Evolutionary conservation across 2,113 vertebrate species (phyloP).

Genomic region (Aythya baeri): DNA sequence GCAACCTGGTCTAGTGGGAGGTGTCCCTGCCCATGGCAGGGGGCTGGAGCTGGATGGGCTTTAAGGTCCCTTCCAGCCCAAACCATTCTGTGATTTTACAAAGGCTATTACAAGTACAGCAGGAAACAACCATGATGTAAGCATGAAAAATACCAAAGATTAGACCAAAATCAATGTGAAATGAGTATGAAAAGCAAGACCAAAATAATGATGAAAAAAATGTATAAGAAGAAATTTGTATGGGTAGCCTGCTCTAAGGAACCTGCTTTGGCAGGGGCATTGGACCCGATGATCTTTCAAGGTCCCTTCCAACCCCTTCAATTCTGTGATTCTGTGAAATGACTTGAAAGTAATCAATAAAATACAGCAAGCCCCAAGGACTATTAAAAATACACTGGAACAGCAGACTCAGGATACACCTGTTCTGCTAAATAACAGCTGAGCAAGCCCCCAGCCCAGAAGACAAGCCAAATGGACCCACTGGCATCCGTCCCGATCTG

Average conservation of each 20-base stretch:
- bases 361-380: not conserved
- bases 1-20: too few relatives aligned
- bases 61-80: too few relatives aligned
- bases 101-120: not conserved
- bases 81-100: too few relatives aligned
- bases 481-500: not conserved
- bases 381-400: not conserved
- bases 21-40: too few relatives aligned
- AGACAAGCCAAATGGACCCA: fast-evolving
- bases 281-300: too few relatives aligned
- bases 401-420: not conserved
- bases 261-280: too few relatives aligned
- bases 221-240: not conserved
- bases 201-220: not conserved
- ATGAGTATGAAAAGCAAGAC: not conserved
- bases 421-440: not conserved
- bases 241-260: too few relatives aligned
- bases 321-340: not conserved
- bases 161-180: not conserved
- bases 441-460: not conserved
- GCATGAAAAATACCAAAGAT: not conserved
- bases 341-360: not conserved
- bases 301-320: too few relatives aligned
- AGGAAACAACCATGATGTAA: not conserved
- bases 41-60: too few relatives aligned